Evolutionary conservation across 2,113 vertebrate genomes (phyloP), one percentile per base, ranked within the genome.

Genomic region (Heterochromis multidens): DNA sequence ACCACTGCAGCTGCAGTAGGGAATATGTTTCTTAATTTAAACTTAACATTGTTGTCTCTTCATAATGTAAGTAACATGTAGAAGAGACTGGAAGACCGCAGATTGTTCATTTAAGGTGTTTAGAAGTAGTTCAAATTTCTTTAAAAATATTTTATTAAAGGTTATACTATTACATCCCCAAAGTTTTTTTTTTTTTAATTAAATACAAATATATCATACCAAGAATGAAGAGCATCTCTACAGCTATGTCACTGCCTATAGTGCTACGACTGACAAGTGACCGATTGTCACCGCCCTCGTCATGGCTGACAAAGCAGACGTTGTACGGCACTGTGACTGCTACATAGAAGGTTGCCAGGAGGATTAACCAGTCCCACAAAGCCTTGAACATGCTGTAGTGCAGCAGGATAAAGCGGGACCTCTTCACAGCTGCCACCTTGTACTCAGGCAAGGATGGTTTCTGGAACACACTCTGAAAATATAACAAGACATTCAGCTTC

Each of bases 381-480:
- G 98, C 98, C 93, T 99, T 99, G 95, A 96, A 98, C 94, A 98
- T 77, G 93, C 98, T 99, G 95, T 98, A 99, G 96, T 99, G 98
- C 33, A 99, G 97, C 90, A 99, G 96, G 94, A 99, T 98, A 95
- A 98, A 98, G 80, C 96, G 97, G 5, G 98, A 97, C 91, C 98
- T 98, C 97, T 97, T 96, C 76, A 99, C 96, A 0, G 97, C 97
- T 6, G 97, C 98, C 86, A 99, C 98, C 91, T 99, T 99, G 96
- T 99, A 99, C 93, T 99, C 98, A 0, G 98, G 98, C 46, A 97
- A 81, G 62, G 97, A 97, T 0, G 97, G 97, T 79, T 97, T 97
- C 92, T 97, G 97, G 89, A 98, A 98, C 92, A 98, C 95, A 3
- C 96, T 96, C 98, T 99, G 95, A 82, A 82, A 82, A 79, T 4